phyloP scores from a whole-genome alignment of 1,140 invertebrate genomes.

The Diabrotica virgifera region DNA sequence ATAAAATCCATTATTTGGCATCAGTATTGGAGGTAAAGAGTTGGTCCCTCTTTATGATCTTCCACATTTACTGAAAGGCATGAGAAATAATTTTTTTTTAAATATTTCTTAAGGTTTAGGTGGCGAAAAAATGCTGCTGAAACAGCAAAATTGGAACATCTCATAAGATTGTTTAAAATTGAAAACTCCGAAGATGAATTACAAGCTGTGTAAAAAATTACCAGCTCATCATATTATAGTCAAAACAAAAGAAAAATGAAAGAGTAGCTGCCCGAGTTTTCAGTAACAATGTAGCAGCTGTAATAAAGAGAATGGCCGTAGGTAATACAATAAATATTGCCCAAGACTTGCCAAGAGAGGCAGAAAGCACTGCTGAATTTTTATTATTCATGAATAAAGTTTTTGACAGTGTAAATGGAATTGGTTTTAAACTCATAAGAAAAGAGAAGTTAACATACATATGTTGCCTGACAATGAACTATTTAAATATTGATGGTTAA shows the following conservation, averaged over 20 bases:
- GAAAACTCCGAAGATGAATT: conserved; percentile 10
- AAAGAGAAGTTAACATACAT: too few species aligned
- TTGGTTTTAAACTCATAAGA: too few species aligned
- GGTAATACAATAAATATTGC: conserved; percentile 1
- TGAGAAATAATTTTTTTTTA: conserved; percentile 17
- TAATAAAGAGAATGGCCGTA: conserved; percentile 12
- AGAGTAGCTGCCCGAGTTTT: conserved; percentile 17
- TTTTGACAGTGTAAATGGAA: conserved; percentile 15
- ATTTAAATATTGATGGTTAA: too few species aligned
- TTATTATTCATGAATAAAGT: conserved; percentile 13
- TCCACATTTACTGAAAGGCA: conserved; percentile 16
- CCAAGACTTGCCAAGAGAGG: neutral
- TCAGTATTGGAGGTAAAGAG: conserved; percentile 9
- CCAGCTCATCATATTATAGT: conserved; percentile 7
- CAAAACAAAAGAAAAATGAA: conserved; percentile 20
- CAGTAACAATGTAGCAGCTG: conserved; percentile 18
- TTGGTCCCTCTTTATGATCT: conserved; percentile 14
- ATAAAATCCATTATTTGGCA: conserved; percentile 12
- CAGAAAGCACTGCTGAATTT: conserved; percentile 15
- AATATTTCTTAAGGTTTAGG: neutral
- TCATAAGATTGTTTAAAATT: conserved; percentile 10
- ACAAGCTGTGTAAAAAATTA: conserved; percentile 18
- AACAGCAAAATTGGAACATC: conserved; percentile 10
- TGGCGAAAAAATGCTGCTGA: neutral
- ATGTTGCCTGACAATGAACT: too few species aligned